Evolutionary conservation across 2,888 invertebrate genomes (phyloP).

Genomic region (Drosophila leonis): DNA sequence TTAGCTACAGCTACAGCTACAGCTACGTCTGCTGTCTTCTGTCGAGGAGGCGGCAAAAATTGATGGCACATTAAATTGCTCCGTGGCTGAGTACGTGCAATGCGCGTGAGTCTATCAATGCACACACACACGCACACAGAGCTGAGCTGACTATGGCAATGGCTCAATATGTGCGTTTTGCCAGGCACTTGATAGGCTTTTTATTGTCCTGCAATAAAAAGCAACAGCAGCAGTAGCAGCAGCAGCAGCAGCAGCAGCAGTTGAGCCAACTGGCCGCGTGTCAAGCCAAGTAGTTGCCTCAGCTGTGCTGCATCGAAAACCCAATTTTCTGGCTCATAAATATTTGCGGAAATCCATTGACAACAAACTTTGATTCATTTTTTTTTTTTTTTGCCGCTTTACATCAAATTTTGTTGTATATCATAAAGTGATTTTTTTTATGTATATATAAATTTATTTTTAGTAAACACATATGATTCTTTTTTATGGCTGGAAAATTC

Average conservation of each 20-base stretch:
- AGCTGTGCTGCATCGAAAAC: slow-evolving; percentile 42
- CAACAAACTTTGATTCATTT: slow-evolving; percentile 70
- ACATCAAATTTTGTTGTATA: slow-evolving; percentile 47
- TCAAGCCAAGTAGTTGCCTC: slow-evolving; percentile 61
- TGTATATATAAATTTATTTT: slow-evolving; percentile 7
- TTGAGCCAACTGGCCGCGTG: slow-evolving; percentile 18
- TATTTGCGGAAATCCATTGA: slow-evolving; percentile 71
- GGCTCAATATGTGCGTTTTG: slow-evolving; percentile 69
- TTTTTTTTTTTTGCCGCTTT: slow-evolving; percentile 39
- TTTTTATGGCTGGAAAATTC: slow-evolving; percentile 33
- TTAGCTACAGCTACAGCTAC: slow-evolving; percentile 57
- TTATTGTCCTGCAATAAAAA: slow-evolving; percentile 68
- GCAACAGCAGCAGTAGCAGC: not conserved
- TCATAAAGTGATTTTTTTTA: slow-evolving; percentile 49
- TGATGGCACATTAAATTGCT: slow-evolving; percentile 78
- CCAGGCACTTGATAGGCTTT: slow-evolving; percentile 63
- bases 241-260: slow-evolving; percentile 4
- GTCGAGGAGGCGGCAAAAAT: slow-evolving; percentile 59
- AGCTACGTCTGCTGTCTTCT: slow-evolving; percentile 38
- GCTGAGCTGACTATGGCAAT: slow-evolving; percentile 44
- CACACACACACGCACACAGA: slow-evolving; percentile 20
- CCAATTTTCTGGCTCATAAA: slow-evolving; percentile 77
- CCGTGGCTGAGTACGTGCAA: slow-evolving; percentile 45
- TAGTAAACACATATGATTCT: slow-evolving; percentile 35
- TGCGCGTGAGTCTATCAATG: slow-evolving; percentile 58